Conservation (phyloP, 2,797 vertebrate species). For the Chrosomus eos region DNA sequence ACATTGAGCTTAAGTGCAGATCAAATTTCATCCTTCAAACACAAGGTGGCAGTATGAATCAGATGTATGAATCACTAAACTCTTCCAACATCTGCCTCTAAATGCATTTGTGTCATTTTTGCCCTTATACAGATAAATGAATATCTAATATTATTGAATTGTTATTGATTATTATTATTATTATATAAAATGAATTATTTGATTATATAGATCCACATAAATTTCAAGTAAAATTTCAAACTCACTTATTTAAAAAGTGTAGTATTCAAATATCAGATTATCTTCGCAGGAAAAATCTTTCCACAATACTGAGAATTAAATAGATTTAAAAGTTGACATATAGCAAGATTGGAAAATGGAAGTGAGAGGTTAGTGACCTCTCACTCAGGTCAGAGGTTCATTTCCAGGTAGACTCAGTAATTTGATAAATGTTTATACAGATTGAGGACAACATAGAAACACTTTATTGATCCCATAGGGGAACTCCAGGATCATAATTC, state of each 20-base stretch:
- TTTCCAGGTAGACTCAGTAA: not conserved
- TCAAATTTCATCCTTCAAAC: conserved; percentile 31
- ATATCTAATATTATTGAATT: not conserved
- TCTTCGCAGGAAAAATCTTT: not conserved
- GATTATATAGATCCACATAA: not conserved
- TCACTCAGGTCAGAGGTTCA: not conserved
- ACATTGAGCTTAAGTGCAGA: conserved; percentile 16
- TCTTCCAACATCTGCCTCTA: not conserved
- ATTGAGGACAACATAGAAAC: conserved; percentile 6
- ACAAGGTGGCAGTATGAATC: conserved; percentile 58
- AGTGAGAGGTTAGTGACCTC: not conserved
- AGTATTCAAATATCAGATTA: not conserved
- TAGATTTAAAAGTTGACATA: not conserved
- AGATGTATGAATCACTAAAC: conserved; percentile 1
- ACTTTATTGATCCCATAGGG: conserved; percentile 18
- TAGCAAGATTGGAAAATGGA: too few species aligned
- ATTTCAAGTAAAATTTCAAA: not conserved
- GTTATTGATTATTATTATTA: not conserved
- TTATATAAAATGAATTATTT: too few species aligned
- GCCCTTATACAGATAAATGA: not conserved
- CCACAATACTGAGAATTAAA: not conserved
- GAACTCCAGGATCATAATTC: conserved; percentile 28
- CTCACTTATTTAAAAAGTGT: not conserved
- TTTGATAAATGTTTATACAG: conserved; percentile 9
- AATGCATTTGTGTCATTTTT: not conserved